These are phyloP conservation scores for Hydrolagus colliei DNA, from an alignment of 2,797 vertebrate genomes.

Conservation along the genomic window DNA sequence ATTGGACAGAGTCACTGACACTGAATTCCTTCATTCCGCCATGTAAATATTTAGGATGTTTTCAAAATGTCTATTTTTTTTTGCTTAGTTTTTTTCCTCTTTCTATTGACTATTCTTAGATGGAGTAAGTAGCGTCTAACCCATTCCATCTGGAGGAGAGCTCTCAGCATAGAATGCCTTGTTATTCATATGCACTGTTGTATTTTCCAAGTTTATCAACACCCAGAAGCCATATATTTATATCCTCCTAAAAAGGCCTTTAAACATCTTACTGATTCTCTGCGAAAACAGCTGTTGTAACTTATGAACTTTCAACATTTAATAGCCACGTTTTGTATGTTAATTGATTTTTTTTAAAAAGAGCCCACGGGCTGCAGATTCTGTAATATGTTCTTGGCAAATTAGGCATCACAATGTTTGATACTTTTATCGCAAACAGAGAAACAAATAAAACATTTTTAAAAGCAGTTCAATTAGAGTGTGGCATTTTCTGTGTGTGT, in stretches of 20 bases:
- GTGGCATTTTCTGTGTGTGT: neutral
- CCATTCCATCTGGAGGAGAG: neutral
- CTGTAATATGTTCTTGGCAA: conserved; percentile 2
- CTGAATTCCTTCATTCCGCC: neutral
- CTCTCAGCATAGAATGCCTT: neutral
- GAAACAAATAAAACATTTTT: neutral
- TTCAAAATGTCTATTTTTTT: neutral
- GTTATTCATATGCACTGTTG: neutral
- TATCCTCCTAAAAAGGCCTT: neutral
- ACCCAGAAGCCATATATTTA: conserved; percentile 10
- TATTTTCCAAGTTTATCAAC: conserved; percentile 3
- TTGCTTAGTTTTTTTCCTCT: neutral
- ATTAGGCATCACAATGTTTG: conserved; percentile 1
- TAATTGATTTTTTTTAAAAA: neutral
- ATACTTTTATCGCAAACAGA: neutral
- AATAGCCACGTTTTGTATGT: neutral
- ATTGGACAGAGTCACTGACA: neutral
- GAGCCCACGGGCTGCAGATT: neutral
- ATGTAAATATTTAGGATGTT: neutral
- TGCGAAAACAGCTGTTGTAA: neutral
- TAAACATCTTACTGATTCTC: neutral
- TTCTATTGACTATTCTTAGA: neutral
- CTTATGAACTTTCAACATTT: conserved; percentile 11
- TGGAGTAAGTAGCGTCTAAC: neutral
- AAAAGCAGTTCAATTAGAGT: neutral